A percentile compares a stretch with the other conserved stretches of the same genome.
phyloP scores from a whole-genome alignment of 2,888 invertebrate species.

The Agriotes lineatus region DNA sequence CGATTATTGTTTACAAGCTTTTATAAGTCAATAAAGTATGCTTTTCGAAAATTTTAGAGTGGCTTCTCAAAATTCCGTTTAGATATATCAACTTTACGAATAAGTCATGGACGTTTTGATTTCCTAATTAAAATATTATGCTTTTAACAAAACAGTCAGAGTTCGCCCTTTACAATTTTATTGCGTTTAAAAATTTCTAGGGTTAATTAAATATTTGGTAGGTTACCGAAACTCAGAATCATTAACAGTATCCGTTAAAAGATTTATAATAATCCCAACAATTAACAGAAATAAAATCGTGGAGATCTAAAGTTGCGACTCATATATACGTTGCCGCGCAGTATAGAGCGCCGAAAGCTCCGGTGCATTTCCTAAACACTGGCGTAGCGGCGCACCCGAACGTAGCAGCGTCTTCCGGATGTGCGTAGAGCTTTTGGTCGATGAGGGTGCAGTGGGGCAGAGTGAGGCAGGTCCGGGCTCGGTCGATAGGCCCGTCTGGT shows the following conservation, averaged over 20 bases:
- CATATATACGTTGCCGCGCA: conserved; percentile 22
- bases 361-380: conserved; percentile 46
- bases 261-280: background rate
- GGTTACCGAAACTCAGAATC: too few species aligned
- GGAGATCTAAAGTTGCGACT: background rate
- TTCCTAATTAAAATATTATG: too few species aligned
- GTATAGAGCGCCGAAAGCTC: conserved; percentile 28
- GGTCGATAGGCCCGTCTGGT: conserved; percentile 60
- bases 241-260: background rate
- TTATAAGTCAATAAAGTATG: too few species aligned
- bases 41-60: too few species aligned
- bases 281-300: background rate
- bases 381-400: conserved; percentile 38
- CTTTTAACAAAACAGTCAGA: too few species aligned
- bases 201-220: too few species aligned
- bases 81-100: too few species aligned
- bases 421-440: conserved; percentile 51
- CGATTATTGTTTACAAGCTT: too few species aligned
- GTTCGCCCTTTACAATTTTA: too few species aligned
- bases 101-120: too few species aligned
- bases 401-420: conserved; percentile 48
- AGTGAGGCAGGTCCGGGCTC: conserved; percentile 59
- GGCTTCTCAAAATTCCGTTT: too few species aligned
- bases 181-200: too few species aligned
- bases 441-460: conserved; percentile 56